Evolutionary conservation across 2,797 vertebrate genomes (phyloP), one percentile per base, ranked within the genome.

Genomic region (Acridotheres tristis): DNA sequence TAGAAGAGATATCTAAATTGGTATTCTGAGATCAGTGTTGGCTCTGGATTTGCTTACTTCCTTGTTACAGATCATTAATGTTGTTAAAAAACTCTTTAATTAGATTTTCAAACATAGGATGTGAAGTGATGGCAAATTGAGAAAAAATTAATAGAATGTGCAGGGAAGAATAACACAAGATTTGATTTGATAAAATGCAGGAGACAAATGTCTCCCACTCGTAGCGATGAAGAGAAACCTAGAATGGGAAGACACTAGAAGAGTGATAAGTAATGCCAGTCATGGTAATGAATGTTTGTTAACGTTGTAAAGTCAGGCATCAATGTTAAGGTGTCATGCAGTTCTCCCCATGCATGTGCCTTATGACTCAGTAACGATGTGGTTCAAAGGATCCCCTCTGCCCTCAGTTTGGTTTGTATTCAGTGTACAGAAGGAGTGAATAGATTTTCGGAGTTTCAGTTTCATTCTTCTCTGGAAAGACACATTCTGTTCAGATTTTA

Each of bases 21-120:
- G 69, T 94, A 73, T 95, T 96, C 85, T 0, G 4, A 92, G 92
- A 91, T 85, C 66, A 83, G 30, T 50, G 73, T 66, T 95, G 92
- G 69, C 58, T 93, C 94, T 96, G 89, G 90, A 80, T 85, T 93
- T 96, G 61, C 84, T 95, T 95, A 92, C 89, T 93, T 91, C 93
- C 93, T 96, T 91, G 73, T 94, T 94, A 94, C n/a, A 55, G 81
- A 43, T 77, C 89, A 75, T 96, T 94, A 92, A 93, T 83, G 91
- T 81, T 72, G 69, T 94, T 96, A 78, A 94, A 93, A 66, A 87
- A 8, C 29, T 18, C 48, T 73, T 88, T 88, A 92, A 97, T 96
- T 88, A 87, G 74, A 80, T 96, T 96, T 92, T 95, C 90, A 91
- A 58, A 76, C 66, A 8, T 45, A 72, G 93, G 51, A 94, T 95